Evolutionary conservation across 1,140 invertebrate species (phyloP).

Genomic region (Sminthurides bifidus): DNA sequence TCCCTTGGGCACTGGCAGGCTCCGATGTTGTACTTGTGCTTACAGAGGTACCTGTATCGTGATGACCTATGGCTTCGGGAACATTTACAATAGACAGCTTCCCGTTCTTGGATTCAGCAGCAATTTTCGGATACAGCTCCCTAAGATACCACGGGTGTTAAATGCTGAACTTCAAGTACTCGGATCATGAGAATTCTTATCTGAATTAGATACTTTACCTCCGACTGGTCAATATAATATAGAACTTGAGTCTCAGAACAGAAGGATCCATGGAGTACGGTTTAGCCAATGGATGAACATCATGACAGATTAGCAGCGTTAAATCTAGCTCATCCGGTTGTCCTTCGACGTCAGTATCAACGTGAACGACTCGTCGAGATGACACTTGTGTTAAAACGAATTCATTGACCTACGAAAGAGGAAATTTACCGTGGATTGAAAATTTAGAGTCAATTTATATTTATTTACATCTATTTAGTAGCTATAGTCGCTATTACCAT

Average conservation of each 20-base stretch:
- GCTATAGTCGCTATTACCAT: too few relatives aligned
- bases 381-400: slow-evolving; percentile 51
- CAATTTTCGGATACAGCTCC: slow-evolving; percentile 55
- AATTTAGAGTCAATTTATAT: not conserved
- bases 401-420: slow-evolving; percentile 35
- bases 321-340: slow-evolving; percentile 58
- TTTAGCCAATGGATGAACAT: slow-evolving; percentile 28
- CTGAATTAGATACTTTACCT: slow-evolving; percentile 37
- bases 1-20: too few relatives aligned
- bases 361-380: slow-evolving; percentile 46
- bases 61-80: slow-evolving; percentile 7
- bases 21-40: too few relatives aligned
- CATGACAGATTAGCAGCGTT: slow-evolving; percentile 51
- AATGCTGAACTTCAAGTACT: too few relatives aligned
- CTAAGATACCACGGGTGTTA: too few relatives aligned
- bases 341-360: slow-evolving; percentile 44
- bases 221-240: slow-evolving; percentile 56
- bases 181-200: too few relatives aligned
- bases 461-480: not conserved
- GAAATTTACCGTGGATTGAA: not conserved
- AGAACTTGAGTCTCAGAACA: slow-evolving; percentile 55
- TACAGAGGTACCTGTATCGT: not conserved
- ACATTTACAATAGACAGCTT: slow-evolving; percentile 51
- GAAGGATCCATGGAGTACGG: slow-evolving; percentile 34
- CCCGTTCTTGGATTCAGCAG: slow-evolving; percentile 45